phyloP scores from a whole-genome alignment of 2,113 vertebrate genomes.

The Hassar affinis region DNA sequence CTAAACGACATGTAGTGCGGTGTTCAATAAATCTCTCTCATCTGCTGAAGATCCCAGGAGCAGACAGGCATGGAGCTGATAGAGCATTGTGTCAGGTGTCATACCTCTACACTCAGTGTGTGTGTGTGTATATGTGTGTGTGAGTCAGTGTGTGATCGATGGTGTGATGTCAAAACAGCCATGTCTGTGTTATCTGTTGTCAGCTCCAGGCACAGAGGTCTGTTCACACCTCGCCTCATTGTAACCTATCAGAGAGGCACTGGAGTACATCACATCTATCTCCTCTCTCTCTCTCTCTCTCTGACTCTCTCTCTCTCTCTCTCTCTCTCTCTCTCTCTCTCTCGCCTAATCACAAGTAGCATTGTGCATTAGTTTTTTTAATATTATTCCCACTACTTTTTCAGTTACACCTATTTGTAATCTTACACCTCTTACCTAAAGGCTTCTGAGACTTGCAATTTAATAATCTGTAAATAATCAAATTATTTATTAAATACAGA shows the following conservation, averaged over 20 bases:
- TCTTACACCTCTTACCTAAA: background rate
- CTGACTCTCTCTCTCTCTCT: background rate
- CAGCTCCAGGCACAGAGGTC: conserved; percentile 23
- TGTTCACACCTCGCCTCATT: conserved; percentile 19
- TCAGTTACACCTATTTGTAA: background rate
- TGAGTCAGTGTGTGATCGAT: conserved; percentile 51
- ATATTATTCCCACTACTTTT: background rate
- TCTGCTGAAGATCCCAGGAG: background rate
- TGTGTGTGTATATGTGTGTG: background rate
- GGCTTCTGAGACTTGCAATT: background rate
- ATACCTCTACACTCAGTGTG: background rate
- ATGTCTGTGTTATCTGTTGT: conserved; percentile 63
- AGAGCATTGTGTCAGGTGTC: background rate
- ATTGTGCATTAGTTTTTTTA: background rate
- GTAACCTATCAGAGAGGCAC: conserved; percentile 54
- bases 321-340: background rate
- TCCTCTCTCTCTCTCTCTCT: background rate
- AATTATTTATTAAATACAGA: background rate
- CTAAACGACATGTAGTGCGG: background rate
- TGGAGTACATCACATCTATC: conserved; percentile 59
- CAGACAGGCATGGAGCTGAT: background rate
- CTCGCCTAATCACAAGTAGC: background rate
- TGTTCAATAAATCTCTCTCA: conserved; percentile 1
- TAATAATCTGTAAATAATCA: background rate
- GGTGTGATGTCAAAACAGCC: conserved; percentile 62